These are phyloP conservation scores for Megaceryle maxima DNA, from an alignment of 2,113 vertebrate species.

Conservation along the genomic window DNA sequence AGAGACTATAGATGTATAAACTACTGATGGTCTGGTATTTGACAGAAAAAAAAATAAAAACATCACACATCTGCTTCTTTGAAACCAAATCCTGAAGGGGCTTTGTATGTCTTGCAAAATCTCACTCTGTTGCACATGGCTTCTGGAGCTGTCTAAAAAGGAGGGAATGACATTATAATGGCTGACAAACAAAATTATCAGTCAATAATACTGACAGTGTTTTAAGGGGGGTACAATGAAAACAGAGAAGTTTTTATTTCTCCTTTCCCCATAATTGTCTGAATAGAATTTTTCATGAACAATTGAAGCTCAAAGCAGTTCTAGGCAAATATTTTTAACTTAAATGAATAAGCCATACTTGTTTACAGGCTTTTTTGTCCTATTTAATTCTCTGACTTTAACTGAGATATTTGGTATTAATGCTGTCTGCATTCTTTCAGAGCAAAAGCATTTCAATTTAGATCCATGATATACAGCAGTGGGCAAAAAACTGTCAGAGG, in stretches of 20 bases:
- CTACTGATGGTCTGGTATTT: not conserved
- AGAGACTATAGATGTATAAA: not conserved
- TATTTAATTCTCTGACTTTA: not conserved
- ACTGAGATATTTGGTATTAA: not conserved
- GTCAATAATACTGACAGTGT: not conserved
- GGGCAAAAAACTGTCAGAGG: not conserved
- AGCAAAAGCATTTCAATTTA: not conserved
- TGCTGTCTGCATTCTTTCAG: not conserved
- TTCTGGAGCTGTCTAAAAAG: conserved; percentile 76
- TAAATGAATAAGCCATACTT: not conserved
- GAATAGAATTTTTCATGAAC: not conserved
- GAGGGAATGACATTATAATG: conserved; percentile 45
- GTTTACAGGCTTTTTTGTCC: not conserved
- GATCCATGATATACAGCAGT: not conserved
- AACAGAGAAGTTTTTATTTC: not conserved
- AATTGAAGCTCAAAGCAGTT: not conserved
- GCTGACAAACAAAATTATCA: not conserved
- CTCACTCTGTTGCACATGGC: conserved; percentile 62
- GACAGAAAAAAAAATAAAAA: not conserved
- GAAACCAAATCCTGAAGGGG: conserved; percentile 39
- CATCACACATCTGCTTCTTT: not conserved
- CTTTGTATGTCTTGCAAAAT: conserved; percentile 51
- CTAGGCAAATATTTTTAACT: not conserved
- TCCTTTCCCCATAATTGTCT: not conserved
- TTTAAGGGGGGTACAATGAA: not conserved